Base-by-base conservation (phyloP, 2,113 vertebrate species). In the Oceanites oceanicus region DNA sequence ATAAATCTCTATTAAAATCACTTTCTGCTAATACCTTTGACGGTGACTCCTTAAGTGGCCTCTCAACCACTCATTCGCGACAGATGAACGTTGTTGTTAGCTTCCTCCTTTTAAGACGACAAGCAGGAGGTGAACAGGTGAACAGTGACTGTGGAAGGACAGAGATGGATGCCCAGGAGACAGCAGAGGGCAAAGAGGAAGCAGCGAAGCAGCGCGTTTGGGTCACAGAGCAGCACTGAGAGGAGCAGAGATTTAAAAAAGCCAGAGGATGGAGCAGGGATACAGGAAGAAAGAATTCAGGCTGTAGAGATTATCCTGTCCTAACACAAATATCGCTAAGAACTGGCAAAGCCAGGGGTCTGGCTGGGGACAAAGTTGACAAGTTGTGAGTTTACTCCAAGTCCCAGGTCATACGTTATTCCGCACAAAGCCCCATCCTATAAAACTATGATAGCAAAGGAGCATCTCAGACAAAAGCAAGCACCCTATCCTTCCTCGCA, bases 331-430 rank as follows among this genome's bases (percentile, higher is more conserved):
- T 7, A 29, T 7, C 6, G 13, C 18, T 21, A 7, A 34, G 61
- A 19, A 23, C 13, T 23, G 36, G n/a, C 30, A 30, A 27, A 23
- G 45, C 10, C 30, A 13, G 15, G 15, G 9, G 14, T 34, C 59
- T 56, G 53, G 23, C 20, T 53, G 36, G 10, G 40, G 15, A 52
- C n/a, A 15, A 38, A 56, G 20, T 44, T 22, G 30, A 25, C 27
- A 45, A 71, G 19, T 7, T 26, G 7, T n/a, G 62, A 73, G n/a
- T 25, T 40, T 22, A 38, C 19, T 34, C 15, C 2, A 44, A 56
- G 59, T 13, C 49, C 25, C 5, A 2, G 13, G 21, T 17, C 13
- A 11, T 17, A 34, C 0, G 0, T 34, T 44, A 26, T 22, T 42
- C 50, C 50, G 36, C 23, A 23, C 47, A 45, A 47, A 83, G 23